Evolutionary conservation across 2,888 invertebrate species (phyloP).

Genomic region (Mongoloraphidia duomilia): DNA sequence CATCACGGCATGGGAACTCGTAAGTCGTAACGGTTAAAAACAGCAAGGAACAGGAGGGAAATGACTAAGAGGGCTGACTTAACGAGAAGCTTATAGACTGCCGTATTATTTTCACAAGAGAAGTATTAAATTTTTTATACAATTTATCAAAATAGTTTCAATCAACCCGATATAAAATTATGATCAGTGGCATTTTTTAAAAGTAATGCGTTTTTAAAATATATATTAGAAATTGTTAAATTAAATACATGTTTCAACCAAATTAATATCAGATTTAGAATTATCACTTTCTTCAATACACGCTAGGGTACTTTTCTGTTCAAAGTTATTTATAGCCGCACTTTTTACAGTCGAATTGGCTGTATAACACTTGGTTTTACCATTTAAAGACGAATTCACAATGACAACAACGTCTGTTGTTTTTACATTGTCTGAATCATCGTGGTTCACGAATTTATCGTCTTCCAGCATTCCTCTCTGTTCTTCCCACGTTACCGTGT

Average conservation of each 20-base stretch:
- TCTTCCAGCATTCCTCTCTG: not conserved
- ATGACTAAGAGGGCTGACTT: no score
- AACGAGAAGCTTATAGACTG: no score
- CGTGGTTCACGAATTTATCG: not conserved
- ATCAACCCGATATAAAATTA: no score
- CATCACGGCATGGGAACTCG: no score
- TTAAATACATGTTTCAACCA: not conserved
- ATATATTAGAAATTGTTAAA: not conserved
- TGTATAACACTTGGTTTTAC: slow-evolving; percentile 9
- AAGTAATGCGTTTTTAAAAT: not conserved
- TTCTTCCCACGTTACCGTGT: not conserved
- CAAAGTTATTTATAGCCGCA: no score
- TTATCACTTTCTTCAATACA: not conserved
- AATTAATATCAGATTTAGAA: not conserved
- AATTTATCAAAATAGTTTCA: no score
- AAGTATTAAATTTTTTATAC: no score
- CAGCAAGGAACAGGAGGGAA: no score
- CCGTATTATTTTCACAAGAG: no score
- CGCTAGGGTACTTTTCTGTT: no score
- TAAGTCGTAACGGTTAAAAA: no score
- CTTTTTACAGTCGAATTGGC: not conserved
- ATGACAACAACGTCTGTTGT: slow-evolving; percentile 9
- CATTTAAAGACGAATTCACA: slow-evolving; percentile 7
- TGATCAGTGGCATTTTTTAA: no score
- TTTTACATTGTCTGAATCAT: not conserved